These are phyloP conservation scores for Sakesphorus luctuosus DNA, from an alignment of 2,113 vertebrate genomes.

Conservation along the genomic window DNA sequence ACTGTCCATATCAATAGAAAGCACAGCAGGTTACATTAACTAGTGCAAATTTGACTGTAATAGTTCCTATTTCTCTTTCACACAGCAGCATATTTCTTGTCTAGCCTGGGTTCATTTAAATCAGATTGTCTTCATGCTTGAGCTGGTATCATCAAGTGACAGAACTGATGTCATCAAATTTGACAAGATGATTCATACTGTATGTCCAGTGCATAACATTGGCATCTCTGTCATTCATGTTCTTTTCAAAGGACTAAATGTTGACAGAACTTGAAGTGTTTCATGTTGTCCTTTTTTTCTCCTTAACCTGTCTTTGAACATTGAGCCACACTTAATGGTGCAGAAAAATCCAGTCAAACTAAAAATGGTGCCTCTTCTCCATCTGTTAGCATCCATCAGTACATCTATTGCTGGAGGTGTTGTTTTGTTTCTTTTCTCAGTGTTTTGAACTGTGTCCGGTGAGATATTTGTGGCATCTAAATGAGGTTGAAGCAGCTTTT, in stretches of 20 bases:
- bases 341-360: not conserved
- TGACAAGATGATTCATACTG: not conserved
- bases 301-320: not conserved
- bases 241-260: not conserved
- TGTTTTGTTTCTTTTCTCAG: not conserved
- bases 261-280: not conserved
- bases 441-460: not conserved
- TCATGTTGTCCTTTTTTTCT: not conserved
- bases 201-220: not conserved
- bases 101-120: not conserved
- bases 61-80: not conserved
- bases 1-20: not conserved
- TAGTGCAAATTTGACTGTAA: not conserved
- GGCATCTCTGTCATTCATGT: not conserved
- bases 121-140: not conserved
- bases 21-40: not conserved
- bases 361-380: not conserved
- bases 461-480: not conserved
- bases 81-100: not conserved
- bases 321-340: not conserved
- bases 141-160: not conserved
- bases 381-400: not conserved
- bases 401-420: not conserved
- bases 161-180: not conserved
- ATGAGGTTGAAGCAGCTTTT: not conserved